These are phyloP conservation scores for Notolepis coatsorum DNA, from an alignment of 2,797 vertebrate species.

Conservation along the genomic window DNA sequence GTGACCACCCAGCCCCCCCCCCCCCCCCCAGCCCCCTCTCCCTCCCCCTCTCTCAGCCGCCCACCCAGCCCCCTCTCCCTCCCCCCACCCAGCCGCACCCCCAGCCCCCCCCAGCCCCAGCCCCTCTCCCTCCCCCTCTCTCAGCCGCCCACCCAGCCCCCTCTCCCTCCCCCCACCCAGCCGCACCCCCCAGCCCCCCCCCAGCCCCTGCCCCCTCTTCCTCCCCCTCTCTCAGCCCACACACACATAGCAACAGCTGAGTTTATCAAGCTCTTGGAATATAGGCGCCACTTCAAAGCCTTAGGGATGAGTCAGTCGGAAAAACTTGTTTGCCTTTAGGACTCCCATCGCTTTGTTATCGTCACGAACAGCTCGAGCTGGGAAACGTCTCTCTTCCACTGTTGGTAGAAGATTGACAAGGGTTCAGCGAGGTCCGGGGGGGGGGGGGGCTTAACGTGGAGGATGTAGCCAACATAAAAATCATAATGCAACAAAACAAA, in stretches of 20 bases:
- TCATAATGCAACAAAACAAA: slow-evolving; percentile 5
- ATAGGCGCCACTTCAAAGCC: slow-evolving; percentile 34
- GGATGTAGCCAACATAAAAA: slow-evolving; percentile 1
- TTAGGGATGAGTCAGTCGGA: slow-evolving; percentile 14
- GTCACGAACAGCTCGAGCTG: slow-evolving; percentile 27
- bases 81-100: too few relatives aligned
- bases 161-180: too few relatives aligned
- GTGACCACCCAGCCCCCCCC: too few relatives aligned
- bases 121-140: too few relatives aligned
- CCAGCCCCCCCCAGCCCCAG: too few relatives aligned
- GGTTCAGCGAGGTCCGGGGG: neutral
- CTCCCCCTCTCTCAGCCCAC: neutral
- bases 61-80: too few relatives aligned
- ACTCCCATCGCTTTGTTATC: slow-evolving; percentile 42
- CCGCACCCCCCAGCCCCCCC: too few relatives aligned
- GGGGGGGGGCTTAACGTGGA: neutral
- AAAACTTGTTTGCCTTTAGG: slow-evolving; percentile 36
- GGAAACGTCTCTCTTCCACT: slow-evolving; percentile 8
- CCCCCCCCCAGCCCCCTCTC: too few relatives aligned
- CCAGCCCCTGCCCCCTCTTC: neutral
- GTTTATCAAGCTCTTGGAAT: slow-evolving; percentile 17
- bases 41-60: too few relatives aligned
- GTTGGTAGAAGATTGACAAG: slow-evolving; percentile 13
- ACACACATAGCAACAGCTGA: slow-evolving; percentile 12
- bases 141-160: too few relatives aligned